Conservation (phyloP, 2,113 vertebrate species). For the Ploceus nigricollis region DNA sequence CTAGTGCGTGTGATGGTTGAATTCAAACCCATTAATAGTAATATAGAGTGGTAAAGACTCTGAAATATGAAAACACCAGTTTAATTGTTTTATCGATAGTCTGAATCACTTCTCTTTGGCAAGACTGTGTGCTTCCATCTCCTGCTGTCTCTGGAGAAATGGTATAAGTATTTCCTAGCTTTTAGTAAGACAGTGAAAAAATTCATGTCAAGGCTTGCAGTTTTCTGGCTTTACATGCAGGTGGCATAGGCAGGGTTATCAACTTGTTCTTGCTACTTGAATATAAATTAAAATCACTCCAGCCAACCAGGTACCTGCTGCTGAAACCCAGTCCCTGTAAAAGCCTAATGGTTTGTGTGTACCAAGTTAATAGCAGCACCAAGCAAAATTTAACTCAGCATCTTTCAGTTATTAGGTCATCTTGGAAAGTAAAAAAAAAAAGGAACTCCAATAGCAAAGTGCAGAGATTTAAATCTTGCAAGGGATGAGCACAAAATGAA, state of each 20-base stretch:
- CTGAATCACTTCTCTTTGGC: background rate
- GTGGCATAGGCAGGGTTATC: constrained; percentile 57
- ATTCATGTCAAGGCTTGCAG: constrained; percentile 35
- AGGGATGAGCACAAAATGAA: background rate
- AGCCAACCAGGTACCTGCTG: constrained; percentile 39
- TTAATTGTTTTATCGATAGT: background rate
- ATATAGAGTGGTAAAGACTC: background rate
- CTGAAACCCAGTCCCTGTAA: constrained; percentile 71
- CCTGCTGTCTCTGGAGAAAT: background rate
- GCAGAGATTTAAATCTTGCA: background rate
- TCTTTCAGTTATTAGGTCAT: background rate
- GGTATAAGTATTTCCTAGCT: background rate
- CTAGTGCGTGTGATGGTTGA: background rate
- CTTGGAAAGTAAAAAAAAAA: background rate
- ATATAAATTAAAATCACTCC: constrained; percentile 72
- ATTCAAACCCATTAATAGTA: background rate
- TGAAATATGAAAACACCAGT: background rate
- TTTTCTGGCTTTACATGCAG: constrained; percentile 56
- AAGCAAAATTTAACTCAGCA: background rate
- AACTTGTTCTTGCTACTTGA: constrained; percentile 58
- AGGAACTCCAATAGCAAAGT: background rate
- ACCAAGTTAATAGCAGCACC: constrained; percentile 18
- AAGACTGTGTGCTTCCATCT: background rate
- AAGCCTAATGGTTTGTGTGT: constrained; percentile 58
- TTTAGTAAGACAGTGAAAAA: constrained; percentile 47